Conservation (phyloP, 2,888 invertebrate species). For the Leucoma salicis region DNA sequence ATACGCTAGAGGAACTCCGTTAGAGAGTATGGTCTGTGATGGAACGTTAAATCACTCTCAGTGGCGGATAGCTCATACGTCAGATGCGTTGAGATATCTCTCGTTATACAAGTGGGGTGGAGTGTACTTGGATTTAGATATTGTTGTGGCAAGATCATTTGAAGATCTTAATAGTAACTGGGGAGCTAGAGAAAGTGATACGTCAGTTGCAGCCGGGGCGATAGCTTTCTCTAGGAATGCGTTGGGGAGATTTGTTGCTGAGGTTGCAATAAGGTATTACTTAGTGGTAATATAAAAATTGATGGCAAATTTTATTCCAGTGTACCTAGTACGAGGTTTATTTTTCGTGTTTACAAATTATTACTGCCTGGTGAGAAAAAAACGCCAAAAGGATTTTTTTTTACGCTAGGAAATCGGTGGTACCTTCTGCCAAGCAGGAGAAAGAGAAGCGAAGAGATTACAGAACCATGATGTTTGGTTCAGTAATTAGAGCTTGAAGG, state of each 20-base stretch:
- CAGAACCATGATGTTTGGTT: no score
- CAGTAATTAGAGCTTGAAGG: no score
- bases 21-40: constrained; percentile 12
- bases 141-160: constrained; percentile 23
- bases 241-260: constrained; percentile 16
- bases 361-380: no score
- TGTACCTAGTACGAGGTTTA: no score
- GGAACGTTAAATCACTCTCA: constrained; percentile 11
- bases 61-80: constrained; percentile 22
- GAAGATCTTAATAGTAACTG: constrained; percentile 29
- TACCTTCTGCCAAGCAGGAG: no score
- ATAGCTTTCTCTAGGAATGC: constrained; percentile 16
- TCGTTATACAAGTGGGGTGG: constrained; percentile 32
- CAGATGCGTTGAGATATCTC: constrained; percentile 29
- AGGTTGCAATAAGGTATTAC: constrained; percentile 16
- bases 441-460: no score
- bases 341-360: no score
- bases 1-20: constrained; percentile 23
- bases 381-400: no score
- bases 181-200: constrained; percentile 16
- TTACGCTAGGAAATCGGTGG: no score
- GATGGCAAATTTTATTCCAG: no score
- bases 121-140: constrained; percentile 31
- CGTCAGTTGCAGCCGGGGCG: background rate
- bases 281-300: no score